Evolutionary conservation across 2,113 vertebrate species (phyloP), one percentile per base, ranked within the genome.

Genomic region (Lepidothrix coronata): DNA sequence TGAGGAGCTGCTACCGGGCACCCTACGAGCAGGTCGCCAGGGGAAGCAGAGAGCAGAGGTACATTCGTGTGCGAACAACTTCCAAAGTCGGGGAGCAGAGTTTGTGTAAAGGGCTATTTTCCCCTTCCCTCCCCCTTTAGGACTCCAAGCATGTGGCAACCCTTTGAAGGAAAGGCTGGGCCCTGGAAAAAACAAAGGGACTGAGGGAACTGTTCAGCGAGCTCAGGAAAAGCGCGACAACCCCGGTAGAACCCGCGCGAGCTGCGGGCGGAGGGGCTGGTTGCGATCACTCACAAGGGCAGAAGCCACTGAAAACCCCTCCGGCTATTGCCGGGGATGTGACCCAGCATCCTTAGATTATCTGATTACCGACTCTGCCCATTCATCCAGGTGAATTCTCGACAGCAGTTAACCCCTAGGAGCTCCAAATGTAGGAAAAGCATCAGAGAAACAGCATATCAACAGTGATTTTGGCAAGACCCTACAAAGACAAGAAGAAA

Each of bases 1-100:
- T 18, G 46, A 25, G 39, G 37, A 41, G 28, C 14, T 11, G 16
- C 20, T 7, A 8, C 10, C 1, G 1, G 15, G 11, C 13, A 9
- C 16, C 24, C 5, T 9, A 10, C 2, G 2, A 25, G 28, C 18
- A 7, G 24, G 4, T 11, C 7, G 31, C 4, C 31, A 5, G 39
- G 24, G 58, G 13, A 13, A 55, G 54, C 35, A 19, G 28, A 16
- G 33, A 1, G 1, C 49, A 6, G 8, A 22, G 4, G 4, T 6
- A 5, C 3, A 1, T 17, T 14, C 4, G 14, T 8, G 6, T 17
- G 23, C 8, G 5, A 79, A 5, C 71, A 6, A 22, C 12, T 21
- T 22, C 1, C 27, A 33, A 66, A 85, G 13, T 6, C 14, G 11
- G 1, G 1, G 19, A 27, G 55, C 70, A 31, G 14, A 12, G 31